These are phyloP conservation scores for Galeruca laticollis DNA, from an alignment of 2,888 invertebrate species.

Conservation along the genomic window DNA sequence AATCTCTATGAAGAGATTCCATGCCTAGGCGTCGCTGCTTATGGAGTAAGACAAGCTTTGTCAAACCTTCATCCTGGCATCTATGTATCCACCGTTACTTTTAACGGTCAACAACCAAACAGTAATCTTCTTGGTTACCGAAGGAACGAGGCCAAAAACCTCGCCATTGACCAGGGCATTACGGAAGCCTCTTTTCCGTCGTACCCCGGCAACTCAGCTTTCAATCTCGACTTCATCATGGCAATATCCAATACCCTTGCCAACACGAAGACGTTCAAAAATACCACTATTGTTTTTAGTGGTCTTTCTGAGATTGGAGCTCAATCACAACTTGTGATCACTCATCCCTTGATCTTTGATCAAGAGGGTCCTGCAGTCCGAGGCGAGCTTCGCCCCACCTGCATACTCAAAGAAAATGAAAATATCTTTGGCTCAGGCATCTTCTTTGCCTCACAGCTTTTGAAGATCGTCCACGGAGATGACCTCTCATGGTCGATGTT, in stretches of 20 bases:
- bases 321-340: neutral
- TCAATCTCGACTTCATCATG: neutral
- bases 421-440: too few species aligned
- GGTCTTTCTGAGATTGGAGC: neutral
- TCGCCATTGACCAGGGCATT: slow-evolving; percentile 10
- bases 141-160: slow-evolving; percentile 19
- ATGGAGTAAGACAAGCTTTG: neutral
- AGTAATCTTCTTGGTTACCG: slow-evolving; percentile 14
- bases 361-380: neutral
- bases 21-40: slow-evolving; percentile 15
- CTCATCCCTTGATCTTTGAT: neutral
- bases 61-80: slow-evolving; percentile 17
- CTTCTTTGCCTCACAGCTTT: too few species aligned
- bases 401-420: neutral
- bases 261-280: neutral
- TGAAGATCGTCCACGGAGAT: too few species aligned
- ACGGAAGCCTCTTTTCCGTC: slow-evolving; percentile 5
- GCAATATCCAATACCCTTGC: neutral
- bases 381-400: neutral
- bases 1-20: slow-evolving; percentile 2
- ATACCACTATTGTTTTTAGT: neutral
- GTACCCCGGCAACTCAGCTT: neutral
- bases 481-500: too few species aligned
- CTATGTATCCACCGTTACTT: neutral
- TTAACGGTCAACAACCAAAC: neutral